phyloP scores from a whole-genome alignment of 1,140 invertebrate genomes.

The Temnothorax curvispinosus region DNA sequence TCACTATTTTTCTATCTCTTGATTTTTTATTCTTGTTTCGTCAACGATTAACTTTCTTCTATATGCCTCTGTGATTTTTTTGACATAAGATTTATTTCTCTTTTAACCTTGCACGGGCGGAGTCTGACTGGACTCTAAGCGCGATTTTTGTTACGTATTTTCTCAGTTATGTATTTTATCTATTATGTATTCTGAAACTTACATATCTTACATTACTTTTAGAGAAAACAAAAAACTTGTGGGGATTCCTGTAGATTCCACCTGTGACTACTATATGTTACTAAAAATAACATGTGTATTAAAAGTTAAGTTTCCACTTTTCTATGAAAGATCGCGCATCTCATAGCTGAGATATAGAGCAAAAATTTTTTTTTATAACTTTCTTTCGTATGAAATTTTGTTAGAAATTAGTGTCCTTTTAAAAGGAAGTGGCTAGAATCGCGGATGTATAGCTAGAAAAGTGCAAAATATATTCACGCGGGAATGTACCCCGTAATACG shows the following conservation, averaged over 20 bases:
- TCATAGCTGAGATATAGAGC: not conserved
- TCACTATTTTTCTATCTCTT: constrained; percentile 32
- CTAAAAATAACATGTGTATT: too few relatives aligned
- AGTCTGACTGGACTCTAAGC: too few relatives aligned
- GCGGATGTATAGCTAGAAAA: not conserved
- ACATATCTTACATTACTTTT: too few relatives aligned
- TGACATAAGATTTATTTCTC: not conserved
- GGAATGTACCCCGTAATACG: constrained; percentile 8
- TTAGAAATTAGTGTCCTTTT: not conserved
- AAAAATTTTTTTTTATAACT: not conserved
- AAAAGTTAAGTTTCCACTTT: not conserved
- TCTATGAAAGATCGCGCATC: not conserved
- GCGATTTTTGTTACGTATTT: too few relatives aligned
- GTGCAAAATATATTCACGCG: not conserved
- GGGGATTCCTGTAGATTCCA: too few relatives aligned
- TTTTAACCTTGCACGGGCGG: too few relatives aligned
- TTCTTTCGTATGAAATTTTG: not conserved
- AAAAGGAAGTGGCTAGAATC: not conserved
- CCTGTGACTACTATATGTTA: too few relatives aligned
- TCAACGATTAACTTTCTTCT: not conserved
- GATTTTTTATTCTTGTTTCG: not conserved
- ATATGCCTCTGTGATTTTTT: not conserved
- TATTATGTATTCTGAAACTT: too few relatives aligned
- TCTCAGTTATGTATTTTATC: too few relatives aligned
- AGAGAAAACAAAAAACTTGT: too few relatives aligned